These are phyloP conservation scores for Microcebus lehilahytsara DNA, from an alignment of 2,113 vertebrate genomes.

Conservation along the genomic window DNA sequence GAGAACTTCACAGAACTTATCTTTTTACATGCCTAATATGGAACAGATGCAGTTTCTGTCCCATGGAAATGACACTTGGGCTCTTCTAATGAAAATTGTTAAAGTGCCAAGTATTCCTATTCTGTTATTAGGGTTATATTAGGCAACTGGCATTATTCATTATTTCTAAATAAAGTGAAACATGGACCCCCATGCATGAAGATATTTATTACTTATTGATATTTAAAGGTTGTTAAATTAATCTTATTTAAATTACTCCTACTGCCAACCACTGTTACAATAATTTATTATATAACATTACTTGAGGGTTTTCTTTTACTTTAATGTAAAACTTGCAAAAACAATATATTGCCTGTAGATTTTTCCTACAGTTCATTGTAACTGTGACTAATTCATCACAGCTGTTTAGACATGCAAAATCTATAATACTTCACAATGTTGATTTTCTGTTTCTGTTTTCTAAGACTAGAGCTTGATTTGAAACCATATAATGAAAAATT, in stretches of 20 bases:
- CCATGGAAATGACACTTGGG: conserved; percentile 36
- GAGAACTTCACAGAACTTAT: conserved; percentile 13
- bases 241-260: conserved; percentile 81
- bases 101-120: conserved; percentile 49
- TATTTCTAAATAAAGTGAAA: conserved; percentile 82
- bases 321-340: conserved; percentile 77
- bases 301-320: conserved; percentile 79
- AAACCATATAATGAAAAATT: conserved; percentile 74
- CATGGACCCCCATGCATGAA: conserved; percentile 77
- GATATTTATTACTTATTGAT: conserved; percentile 84
- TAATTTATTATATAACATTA: conserved; percentile 77
- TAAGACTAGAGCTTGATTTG: conserved; percentile 74
- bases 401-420: conserved; percentile 79
- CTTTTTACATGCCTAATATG: not conserved
- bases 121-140: conserved; percentile 73
- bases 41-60: conserved; percentile 51
- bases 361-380: conserved; percentile 78
- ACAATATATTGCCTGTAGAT: conserved; percentile 77
- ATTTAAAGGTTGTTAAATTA: conserved; percentile 84
- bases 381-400: conserved; percentile 79
- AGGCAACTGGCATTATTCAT: conserved; percentile 75
- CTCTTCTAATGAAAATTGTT: conserved; percentile 57
- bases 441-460: conserved; percentile 74
- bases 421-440: conserved; percentile 73
- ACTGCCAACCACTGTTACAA: conserved; percentile 74